These are phyloP conservation scores for Apocrypta bakeri DNA, from an alignment of 1,140 invertebrate species.

Conservation along the genomic window DNA sequence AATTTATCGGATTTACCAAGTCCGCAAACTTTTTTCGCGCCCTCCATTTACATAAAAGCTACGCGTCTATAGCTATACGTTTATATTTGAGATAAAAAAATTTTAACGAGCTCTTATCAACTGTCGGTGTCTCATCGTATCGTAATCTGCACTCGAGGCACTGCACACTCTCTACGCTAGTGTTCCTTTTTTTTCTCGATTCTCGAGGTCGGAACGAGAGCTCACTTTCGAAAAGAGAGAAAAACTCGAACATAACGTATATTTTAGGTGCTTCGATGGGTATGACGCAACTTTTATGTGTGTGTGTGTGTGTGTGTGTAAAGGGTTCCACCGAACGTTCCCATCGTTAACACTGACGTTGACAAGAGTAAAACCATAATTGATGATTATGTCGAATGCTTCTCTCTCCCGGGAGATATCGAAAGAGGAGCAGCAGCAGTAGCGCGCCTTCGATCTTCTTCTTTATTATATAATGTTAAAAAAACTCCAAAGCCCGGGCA, in stretches of 20 bases:
- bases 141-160: too few species aligned
- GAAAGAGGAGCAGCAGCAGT: not conserved
- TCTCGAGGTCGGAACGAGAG: too few species aligned
- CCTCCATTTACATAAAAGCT: too few species aligned
- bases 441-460: not conserved
- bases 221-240: not conserved
- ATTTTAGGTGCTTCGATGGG: not conserved
- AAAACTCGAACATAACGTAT: not conserved
- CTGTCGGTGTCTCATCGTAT: too few species aligned
- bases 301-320: too few species aligned
- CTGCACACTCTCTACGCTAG: too few species aligned
- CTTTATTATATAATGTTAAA: not conserved
- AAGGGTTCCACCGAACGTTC: not conserved
- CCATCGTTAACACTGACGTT: constrained; percentile 31
- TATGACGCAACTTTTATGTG: constrained; percentile 7
- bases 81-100: too few species aligned
- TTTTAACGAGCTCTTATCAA: not conserved
- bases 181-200: not conserved
- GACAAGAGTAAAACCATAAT: constrained; percentile 40
- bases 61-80: not conserved
- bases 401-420: not conserved
- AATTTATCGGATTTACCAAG: constrained; percentile 26
- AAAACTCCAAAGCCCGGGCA: not conserved
- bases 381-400: constrained; percentile 39
- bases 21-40: not conserved